phyloP scores from a whole-genome alignment of 2,888 invertebrate genomes.

The Sericinus montela region DNA sequence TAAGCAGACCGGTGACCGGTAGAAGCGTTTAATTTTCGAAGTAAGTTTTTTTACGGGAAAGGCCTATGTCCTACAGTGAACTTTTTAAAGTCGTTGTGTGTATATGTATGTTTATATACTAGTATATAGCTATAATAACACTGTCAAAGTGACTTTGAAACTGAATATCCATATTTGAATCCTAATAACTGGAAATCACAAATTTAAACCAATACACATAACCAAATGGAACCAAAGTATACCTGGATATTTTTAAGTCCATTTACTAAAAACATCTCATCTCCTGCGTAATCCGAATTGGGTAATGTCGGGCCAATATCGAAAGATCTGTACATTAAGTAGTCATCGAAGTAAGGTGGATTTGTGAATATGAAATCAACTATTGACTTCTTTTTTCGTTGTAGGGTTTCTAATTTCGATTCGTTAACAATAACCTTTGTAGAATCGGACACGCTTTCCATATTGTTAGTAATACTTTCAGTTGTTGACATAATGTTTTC shows the following conservation, averaged over 20 bases:
- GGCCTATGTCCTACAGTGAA: too few species aligned
- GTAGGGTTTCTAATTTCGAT: conserved; percentile 49
- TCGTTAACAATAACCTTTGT: conserved; percentile 29
- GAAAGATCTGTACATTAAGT: conserved; percentile 56
- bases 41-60: too few species aligned
- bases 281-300: conserved; percentile 38
- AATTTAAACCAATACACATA: too few species aligned
- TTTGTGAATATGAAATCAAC: conserved; percentile 64
- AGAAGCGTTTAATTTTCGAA: too few species aligned
- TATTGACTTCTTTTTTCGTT: conserved; percentile 61
- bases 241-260: conserved; percentile 66
- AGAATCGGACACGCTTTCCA: conserved; percentile 12
- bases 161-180: too few species aligned
- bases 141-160: too few species aligned
- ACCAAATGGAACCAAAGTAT: too few species aligned
- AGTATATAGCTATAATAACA: too few species aligned
- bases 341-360: conserved; percentile 60
- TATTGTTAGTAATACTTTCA: conserved; percentile 20
- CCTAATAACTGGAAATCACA: too few species aligned
- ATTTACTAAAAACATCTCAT: conserved; percentile 61
- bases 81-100: too few species aligned
- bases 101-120: too few species aligned
- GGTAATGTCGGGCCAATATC: conserved; percentile 47
- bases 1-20: too few species aligned
- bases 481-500: conserved; percentile 8